A percentile compares a stretch with the other conserved stretches of the same genome.
phyloP scores from a whole-genome alignment of 2,888 invertebrate species.

The Ypsolopha sequella region DNA sequence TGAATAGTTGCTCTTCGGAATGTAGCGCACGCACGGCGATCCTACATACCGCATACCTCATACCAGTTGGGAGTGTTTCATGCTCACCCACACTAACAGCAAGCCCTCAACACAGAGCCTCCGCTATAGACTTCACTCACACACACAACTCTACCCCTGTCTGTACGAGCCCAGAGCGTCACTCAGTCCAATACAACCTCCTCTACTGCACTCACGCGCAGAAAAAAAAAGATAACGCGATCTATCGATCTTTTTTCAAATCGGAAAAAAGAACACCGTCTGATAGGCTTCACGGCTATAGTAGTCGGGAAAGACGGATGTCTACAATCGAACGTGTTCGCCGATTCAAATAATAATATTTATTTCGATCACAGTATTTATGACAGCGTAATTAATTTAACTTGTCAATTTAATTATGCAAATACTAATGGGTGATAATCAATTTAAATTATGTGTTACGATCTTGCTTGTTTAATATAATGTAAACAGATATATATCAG shows the following conservation, averaged over 20 bases:
- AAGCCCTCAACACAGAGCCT: slow-evolving; percentile 43
- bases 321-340: slow-evolving; percentile 53
- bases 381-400: slow-evolving; percentile 60
- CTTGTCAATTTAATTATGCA: slow-evolving; percentile 65
- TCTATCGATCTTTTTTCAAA: slow-evolving; percentile 67
- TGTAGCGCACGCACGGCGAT: background rate
- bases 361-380: slow-evolving; percentile 55
- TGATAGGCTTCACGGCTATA: slow-evolving; percentile 44
- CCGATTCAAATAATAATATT: slow-evolving; percentile 26
- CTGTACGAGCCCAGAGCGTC: slow-evolving; percentile 60
- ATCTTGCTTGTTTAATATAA: slow-evolving; percentile 55
- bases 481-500: slow-evolving; percentile 60
- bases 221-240: slow-evolving; percentile 64
- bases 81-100: slow-evolving; percentile 47
- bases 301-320: slow-evolving; percentile 52
- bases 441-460: slow-evolving; percentile 59
- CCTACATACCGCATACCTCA: background rate
- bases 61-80: slow-evolving; percentile 46
- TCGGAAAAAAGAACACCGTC: slow-evolving; percentile 45
- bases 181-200: slow-evolving; percentile 68
- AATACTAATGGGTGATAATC: slow-evolving; percentile 63
- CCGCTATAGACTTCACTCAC: slow-evolving; percentile 42
- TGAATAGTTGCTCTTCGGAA: background rate
- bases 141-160: slow-evolving; percentile 34
- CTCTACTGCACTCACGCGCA: slow-evolving; percentile 70